These are phyloP conservation scores for Dreissena polymorpha DNA, from an alignment of 1,140 invertebrate genomes.

Conservation along the genomic window DNA sequence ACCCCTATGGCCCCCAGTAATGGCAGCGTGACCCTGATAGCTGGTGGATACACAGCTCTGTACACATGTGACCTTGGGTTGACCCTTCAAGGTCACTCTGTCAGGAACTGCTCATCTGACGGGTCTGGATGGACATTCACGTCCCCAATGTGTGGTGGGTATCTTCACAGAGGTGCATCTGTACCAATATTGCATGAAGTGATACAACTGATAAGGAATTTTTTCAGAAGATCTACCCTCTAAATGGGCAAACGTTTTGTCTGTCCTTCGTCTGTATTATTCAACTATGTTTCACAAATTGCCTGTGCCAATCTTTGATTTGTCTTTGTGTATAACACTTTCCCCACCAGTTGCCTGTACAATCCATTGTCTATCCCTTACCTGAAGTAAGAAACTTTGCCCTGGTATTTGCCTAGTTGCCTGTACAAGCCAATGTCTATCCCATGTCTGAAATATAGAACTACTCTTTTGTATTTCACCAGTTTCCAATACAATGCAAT, in stretches of 20 bases:
- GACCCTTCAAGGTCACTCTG: conserved; percentile 9
- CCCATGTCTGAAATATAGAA: too few species aligned
- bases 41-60: not conserved
- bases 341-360: too few species aligned
- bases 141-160: conserved; percentile 27
- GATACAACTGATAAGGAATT: not conserved
- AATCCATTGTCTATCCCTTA: too few species aligned
- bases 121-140: conserved; percentile 38
- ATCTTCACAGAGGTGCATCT: not conserved
- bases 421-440: too few species aligned
- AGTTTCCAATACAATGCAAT: too few species aligned
- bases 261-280: not conserved
- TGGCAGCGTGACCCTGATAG: conserved; percentile 9
- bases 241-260: not conserved
- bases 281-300: not conserved
- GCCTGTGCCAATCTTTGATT: not conserved
- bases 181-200: too few species aligned
- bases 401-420: too few species aligned
- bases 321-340: too few species aligned
- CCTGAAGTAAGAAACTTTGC: too few species aligned
- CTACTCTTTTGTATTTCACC: too few species aligned
- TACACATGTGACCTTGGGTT: conserved; percentile 22
- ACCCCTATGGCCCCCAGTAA: not conserved
- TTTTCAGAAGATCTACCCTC: not conserved
- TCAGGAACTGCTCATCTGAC: conserved; percentile 14